Conservation (phyloP, 2,797 vertebrate species). For the Leucoraja ocellata region DNA sequence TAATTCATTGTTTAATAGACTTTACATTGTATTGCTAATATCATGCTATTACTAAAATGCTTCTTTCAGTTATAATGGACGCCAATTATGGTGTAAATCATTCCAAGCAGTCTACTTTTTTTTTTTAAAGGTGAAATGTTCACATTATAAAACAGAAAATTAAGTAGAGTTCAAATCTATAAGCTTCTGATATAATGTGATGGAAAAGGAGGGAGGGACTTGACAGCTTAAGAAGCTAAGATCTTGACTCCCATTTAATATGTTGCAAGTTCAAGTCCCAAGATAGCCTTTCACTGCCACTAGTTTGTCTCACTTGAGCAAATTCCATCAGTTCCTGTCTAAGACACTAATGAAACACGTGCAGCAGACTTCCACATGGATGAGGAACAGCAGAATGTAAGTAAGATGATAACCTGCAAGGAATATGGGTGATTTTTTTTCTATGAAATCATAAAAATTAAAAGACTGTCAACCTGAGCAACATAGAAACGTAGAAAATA, state of each 20-base stretch:
- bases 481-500: neutral
- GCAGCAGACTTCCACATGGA: constrained; percentile 20
- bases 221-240: neutral
- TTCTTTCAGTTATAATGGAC: neutral
- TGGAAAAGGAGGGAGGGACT: neutral
- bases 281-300: neutral
- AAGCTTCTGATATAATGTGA: neutral
- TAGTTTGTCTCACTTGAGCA: constrained; percentile 23
- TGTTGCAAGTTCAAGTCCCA: constrained; percentile 12
- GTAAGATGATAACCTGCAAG: neutral
- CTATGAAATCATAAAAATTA: neutral
- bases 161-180: neutral
- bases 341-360: constrained; percentile 18
- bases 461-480: neutral
- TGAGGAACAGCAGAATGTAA: neutral
- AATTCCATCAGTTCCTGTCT: constrained; percentile 33
- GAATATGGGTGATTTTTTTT: neutral
- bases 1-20: neutral
- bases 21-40: neutral
- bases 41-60: neutral
- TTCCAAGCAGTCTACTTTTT: neutral
- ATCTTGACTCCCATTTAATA: constrained; percentile 21
- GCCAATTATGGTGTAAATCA: neutral
- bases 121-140: neutral
- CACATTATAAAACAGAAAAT: neutral